Evolutionary conservation across 2,113 vertebrate genomes (phyloP).

Genomic region (Tetrao urogallus): DNA sequence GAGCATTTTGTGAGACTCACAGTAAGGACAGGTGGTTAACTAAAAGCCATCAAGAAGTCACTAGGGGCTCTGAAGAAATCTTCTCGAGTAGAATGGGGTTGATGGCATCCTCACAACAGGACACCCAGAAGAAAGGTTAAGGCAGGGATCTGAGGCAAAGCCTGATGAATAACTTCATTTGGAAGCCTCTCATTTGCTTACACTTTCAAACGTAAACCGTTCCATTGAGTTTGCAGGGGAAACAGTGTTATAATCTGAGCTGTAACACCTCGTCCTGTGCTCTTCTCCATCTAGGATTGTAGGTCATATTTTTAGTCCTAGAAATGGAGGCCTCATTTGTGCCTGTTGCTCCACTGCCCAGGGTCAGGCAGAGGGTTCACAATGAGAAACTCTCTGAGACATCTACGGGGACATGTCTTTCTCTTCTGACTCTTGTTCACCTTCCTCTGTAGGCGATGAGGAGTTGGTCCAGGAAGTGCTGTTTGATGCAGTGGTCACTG

Average conservation of each 20-base stretch:
- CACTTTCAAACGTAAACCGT: background rate
- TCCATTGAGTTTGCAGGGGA: background rate
- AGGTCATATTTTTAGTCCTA: background rate
- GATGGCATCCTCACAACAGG: background rate
- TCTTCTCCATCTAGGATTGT: background rate
- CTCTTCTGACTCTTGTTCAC: background rate
- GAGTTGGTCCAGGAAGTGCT: slow-evolving; percentile 88
- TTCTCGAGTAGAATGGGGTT: background rate
- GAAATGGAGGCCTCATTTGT: background rate
- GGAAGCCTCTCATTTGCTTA: background rate
- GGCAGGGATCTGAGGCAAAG: background rate
- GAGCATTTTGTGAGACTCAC: background rate
- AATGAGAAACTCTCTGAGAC: background rate
- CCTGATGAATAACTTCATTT: background rate
- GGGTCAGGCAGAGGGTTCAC: background rate
- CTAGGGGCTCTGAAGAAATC: background rate
- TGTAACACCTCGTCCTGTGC: background rate
- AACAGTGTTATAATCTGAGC: background rate
- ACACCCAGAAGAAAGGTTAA: background rate
- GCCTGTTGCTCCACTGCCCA: background rate
- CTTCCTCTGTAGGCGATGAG: slow-evolving; percentile 83
- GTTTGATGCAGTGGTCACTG: slow-evolving; percentile 94
- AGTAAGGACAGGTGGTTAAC: background rate
- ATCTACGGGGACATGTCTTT: background rate
- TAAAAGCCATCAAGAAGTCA: background rate